Evolutionary conservation across 1,140 invertebrate species (phyloP).

Genomic region (Aleiodes sp.): DNA sequence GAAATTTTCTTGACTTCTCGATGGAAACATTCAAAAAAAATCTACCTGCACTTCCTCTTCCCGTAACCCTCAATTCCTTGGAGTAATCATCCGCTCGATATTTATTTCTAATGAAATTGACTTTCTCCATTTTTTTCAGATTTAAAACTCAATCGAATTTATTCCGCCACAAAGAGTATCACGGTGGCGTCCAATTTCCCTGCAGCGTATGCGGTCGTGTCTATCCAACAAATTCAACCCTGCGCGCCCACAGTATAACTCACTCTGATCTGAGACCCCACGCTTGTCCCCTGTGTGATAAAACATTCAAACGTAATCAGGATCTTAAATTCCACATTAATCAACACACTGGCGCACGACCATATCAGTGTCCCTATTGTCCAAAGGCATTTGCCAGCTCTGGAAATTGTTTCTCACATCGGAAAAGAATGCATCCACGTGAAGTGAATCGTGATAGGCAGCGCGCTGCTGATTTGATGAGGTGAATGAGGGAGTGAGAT

Average conservation of each 20-base stretch:
- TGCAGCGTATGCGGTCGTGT: constrained; percentile 76
- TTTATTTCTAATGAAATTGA: too few relatives aligned
- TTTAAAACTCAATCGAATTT: constrained; percentile 77
- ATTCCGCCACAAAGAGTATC: constrained; percentile 73
- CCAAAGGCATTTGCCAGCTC: constrained; percentile 81
- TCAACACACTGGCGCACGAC: constrained; percentile 82
- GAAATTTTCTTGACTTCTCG: too few relatives aligned
- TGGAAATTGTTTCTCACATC: constrained; percentile 80
- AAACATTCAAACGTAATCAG: constrained; percentile 80
- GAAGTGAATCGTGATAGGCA: constrained; percentile 66
- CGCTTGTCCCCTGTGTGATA: constrained; percentile 76
- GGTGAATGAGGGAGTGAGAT: constrained; percentile 60
- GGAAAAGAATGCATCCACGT: constrained; percentile 77
- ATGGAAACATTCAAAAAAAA: too few relatives aligned
- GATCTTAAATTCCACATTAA: constrained; percentile 82
- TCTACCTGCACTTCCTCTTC: too few relatives aligned
- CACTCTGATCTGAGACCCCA: constrained; percentile 77
- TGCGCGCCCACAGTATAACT: constrained; percentile 77
- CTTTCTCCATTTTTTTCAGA: constrained; percentile 63
- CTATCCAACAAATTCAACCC: constrained; percentile 75
- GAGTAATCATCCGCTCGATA: too few relatives aligned
- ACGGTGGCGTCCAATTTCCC: constrained; percentile 71
- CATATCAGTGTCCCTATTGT: constrained; percentile 85
- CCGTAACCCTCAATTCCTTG: too few relatives aligned
- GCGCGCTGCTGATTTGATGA: constrained; percentile 65